Base-by-base conservation (phyloP, 2,888 invertebrate species). In the Ennomos quercinarius region DNA sequence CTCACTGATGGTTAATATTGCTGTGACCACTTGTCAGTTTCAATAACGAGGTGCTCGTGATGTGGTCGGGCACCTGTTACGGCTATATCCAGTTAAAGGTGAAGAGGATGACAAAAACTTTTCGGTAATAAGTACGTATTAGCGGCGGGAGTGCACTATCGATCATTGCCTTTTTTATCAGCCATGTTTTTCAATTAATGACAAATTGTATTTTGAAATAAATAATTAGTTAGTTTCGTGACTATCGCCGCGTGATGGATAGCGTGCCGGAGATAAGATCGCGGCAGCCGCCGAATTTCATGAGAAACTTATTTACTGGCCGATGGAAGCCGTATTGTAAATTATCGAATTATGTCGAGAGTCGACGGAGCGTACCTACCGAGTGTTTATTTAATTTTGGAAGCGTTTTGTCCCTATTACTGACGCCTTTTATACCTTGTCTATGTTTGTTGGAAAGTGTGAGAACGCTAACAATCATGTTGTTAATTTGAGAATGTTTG, bases 1-100 rank as follows among this genome's bases (percentile, higher is more conserved):
- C 76, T 76, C 74, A 76, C 76, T 79, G 77, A 83, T 83, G 78
- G 83, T 83, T 89, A 87, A 89, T 87, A 87, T 85, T 90, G 89
- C 89, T 90, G 83, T 91, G 90, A 90, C 87, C 83, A 74, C 83
- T 83, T 88, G 90, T 90, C 89, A 88, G 80, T 80, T 87, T 83
- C 83, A 85, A 88, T 90, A 89, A 90, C 81, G 73, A 85, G 86
- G 74, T 76, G 78, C 74, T 67, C 68, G 74, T 78, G 76, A 80
- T 77, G 75, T 78, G 80, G 77, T 76, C 78, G 75, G 77, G 78
- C 84, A 87, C 81, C 84, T 84, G 82, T 77, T 82, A 66, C 63
- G 43, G 64, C 54, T 50, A 57, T 53, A 57, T 53, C 55, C 56
- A 46, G 40, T 39, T 39, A 49, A 52, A 52, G 12, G 39, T 34